Percentiles rank a stretch among this genome's conserved stretches.
Conservation (phyloP, 1,140 invertebrate species). For the Bicyclus anynana region DNA sequence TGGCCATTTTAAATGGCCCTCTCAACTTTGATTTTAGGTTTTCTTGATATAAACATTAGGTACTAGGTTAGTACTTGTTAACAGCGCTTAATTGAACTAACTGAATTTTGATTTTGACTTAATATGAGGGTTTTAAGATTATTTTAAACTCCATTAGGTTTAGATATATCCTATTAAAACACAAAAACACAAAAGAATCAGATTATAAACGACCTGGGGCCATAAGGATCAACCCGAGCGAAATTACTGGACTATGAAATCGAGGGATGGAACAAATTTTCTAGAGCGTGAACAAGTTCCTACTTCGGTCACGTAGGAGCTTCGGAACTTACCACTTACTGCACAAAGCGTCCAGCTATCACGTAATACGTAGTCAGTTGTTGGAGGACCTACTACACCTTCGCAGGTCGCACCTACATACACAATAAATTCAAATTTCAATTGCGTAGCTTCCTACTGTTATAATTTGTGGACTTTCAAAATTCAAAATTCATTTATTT, state of each 20-base stretch:
- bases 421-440: not conserved
- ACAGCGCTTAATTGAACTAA: too few relatives aligned
- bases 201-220: not conserved
- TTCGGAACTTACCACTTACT: slow-evolving; percentile 18
- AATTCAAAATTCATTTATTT: too few relatives aligned
- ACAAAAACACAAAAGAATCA: not conserved
- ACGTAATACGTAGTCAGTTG: slow-evolving; percentile 17
- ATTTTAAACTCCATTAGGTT: too few relatives aligned
- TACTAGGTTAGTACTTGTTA: too few relatives aligned
- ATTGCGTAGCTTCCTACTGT: not conserved
- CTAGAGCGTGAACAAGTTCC: slow-evolving; percentile 11
- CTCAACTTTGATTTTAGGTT: too few relatives aligned
- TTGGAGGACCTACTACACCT: slow-evolving; percentile 12
- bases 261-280: slow-evolving; percentile 8
- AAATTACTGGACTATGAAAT: slow-evolving; percentile 15
- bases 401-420: not conserved
- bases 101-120: too few relatives aligned
- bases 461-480: not conserved
- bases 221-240: not conserved
- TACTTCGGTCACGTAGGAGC: slow-evolving; percentile 18
- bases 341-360: slow-evolving; percentile 9
- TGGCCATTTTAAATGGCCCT: too few relatives aligned
- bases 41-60: too few relatives aligned
- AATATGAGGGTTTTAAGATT: too few relatives aligned
- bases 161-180: not conserved